A percentile compares a stretch with the other conserved stretches of the same genome.
phyloP scores from a whole-genome alignment of 2,797 vertebrate species.

The Adelosebastes latens region DNA sequence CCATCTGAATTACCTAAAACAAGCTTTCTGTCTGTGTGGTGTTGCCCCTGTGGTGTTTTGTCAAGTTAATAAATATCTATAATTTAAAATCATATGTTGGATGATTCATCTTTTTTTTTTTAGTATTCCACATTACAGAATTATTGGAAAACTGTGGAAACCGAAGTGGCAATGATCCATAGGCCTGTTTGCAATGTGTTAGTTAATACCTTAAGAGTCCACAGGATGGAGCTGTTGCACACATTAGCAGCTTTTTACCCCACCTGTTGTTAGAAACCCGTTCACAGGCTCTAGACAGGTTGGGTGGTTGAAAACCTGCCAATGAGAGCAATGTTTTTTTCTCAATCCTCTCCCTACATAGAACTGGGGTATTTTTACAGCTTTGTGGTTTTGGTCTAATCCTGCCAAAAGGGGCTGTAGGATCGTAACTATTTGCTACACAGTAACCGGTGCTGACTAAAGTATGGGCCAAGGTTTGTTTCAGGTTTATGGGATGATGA shows the following conservation, averaged over 20 bases:
- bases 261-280: not conserved
- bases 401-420: not conserved
- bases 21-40: conserved; percentile 19
- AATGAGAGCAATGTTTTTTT: not conserved
- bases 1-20: not conserved
- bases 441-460: not conserved
- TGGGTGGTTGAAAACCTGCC: not conserved
- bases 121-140: not conserved
- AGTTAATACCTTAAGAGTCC: not conserved
- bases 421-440: not conserved
- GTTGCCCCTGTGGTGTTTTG: conserved; percentile 42
- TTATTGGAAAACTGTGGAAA: not conserved
- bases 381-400: not conserved
- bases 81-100: conserved; percentile 15
- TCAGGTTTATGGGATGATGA: conserved; percentile 4
- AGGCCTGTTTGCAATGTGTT: not conserved
- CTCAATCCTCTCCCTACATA: not conserved
- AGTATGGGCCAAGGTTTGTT: not conserved
- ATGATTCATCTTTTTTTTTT: not conserved
- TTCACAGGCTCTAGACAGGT: not conserved
- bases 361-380: not conserved
- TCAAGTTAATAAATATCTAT: conserved; percentile 60
- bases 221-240: conserved; percentile 52
- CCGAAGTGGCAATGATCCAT: not conserved
- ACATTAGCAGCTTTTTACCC: not conserved